Evolutionary conservation across 2,888 invertebrate genomes (phyloP).

Genomic region (Ichneumoninae sp.): DNA sequence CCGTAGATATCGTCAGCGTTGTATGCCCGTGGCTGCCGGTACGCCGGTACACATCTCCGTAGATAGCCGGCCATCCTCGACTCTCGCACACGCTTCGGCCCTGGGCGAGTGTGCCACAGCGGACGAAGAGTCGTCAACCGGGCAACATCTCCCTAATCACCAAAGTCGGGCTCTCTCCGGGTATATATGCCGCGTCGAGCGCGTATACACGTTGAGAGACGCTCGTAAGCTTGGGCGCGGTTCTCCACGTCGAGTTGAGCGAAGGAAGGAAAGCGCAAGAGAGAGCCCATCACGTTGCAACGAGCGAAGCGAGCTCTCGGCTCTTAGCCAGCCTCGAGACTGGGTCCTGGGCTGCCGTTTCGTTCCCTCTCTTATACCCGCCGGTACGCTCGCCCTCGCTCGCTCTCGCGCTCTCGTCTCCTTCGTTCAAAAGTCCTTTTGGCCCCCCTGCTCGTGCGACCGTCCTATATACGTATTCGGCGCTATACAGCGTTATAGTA

Average conservation of each 20-base stretch:
- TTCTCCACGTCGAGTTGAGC: slow-evolving; percentile 33
- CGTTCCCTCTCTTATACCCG: neutral
- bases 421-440: slow-evolving; percentile 79
- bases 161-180: slow-evolving; percentile 18
- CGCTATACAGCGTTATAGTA: slow-evolving; percentile 3
- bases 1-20: slow-evolving; percentile 50
- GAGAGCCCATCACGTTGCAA: slow-evolving; percentile 35
- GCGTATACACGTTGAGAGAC: neutral
- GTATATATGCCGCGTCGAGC: neutral
- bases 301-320: slow-evolving; percentile 33
- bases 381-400: neutral
- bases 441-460: slow-evolving; percentile 68
- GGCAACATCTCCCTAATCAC: slow-evolving; percentile 52
- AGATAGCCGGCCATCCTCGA: neutral
- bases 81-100: slow-evolving; percentile 4
- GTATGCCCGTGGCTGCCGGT: slow-evolving; percentile 6
- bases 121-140: slow-evolving; percentile 52
- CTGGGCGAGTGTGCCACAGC: slow-evolving; percentile 14
- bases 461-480: neutral
- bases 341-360: slow-evolving; percentile 12
- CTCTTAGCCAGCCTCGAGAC: slow-evolving; percentile 41
- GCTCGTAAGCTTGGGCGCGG: slow-evolving; percentile 54
- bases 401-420: slow-evolving; percentile 64
- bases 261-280: slow-evolving; percentile 41
- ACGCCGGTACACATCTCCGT: slow-evolving; percentile 3